Evolutionary conservation across 2,113 vertebrate genomes (phyloP), one percentile per base, ranked within the genome.

Genomic region (Rhea americana): DNA sequence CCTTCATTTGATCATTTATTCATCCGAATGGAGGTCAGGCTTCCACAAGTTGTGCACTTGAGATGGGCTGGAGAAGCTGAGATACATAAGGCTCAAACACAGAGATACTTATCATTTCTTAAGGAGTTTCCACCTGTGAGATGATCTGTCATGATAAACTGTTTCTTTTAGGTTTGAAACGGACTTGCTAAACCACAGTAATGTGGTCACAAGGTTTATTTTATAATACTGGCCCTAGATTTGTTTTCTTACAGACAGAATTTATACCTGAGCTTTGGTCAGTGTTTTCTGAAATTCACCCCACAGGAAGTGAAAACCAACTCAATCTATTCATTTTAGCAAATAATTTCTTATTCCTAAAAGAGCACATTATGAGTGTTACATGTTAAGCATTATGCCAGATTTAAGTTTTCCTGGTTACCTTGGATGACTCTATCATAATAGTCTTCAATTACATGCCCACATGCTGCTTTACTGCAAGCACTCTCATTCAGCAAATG

Each of bases 1-100:
- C 3, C 0, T 32, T 58, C 47, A 15, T 9, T 6, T 22, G 39
- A 41, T 17, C 28, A 22, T 81, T 85, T 32, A 39, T 35, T 35
- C 25, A 48, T 16, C 28, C 19, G 4, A 68, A 35, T 1, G 0
- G 7, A 12, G 19, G 5, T 47, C 32, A 53, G 53, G 28, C 20
- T 0, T 1, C 19, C 28, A 14, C 3, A 1, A 28, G 24, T 37
- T 30, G 28, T 25, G 41, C 17, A 16, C 25, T 11, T 26, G 24
- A 50, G n/a, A 50, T 19, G 71, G 43, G 53, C 65, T 51, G 66
- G 17, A 25, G 20, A 17, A 39, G 26, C 45, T 76, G 56, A 39
- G 56, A 39, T 37, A 35, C 7, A 19, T 35, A 59, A 32, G 61
- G 56, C 48, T 45, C 39, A 65, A 66, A 4, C 11, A 8, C 22